Percentiles rank a stretch among this genome's conserved stretches.
phyloP scores from a whole-genome alignment of 2,797 vertebrate species.

The Enteromius thamalakanensis region DNA sequence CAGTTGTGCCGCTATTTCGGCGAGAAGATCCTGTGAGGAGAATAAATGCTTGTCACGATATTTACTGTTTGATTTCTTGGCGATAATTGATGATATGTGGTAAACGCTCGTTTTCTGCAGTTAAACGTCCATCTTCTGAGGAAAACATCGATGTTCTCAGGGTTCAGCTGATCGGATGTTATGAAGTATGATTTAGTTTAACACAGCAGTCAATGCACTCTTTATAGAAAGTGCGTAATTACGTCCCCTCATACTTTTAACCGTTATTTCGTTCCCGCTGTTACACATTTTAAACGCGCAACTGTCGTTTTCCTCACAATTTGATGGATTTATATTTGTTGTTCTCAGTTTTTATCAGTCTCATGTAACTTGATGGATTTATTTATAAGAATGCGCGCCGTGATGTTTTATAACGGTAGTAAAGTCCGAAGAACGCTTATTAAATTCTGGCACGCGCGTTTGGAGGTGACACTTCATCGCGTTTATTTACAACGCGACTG shows the following conservation, averaged over 20 bases:
- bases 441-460: slow-evolving; percentile 21
- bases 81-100: background rate
- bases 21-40: background rate
- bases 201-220: background rate
- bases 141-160: background rate
- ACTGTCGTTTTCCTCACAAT: background rate
- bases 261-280: background rate
- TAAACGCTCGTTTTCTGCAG: background rate
- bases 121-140: background rate
- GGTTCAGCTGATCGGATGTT: background rate
- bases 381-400: background rate
- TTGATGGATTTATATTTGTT: background rate
- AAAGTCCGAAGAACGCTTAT: slow-evolving; percentile 22
- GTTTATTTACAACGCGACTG: background rate
- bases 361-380: slow-evolving; percentile 27
- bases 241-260: background rate
- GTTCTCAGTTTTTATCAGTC: background rate
- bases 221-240: background rate
- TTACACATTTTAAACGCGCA: background rate
- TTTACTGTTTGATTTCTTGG: background rate
- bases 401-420: slow-evolving; percentile 20
- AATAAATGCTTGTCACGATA: background rate
- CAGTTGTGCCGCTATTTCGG: slow-evolving; percentile 5
- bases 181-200: background rate
- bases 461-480: slow-evolving; percentile 6